Percentiles rank a stretch among this genome's conserved stretches.
Evolutionary conservation across 2,888 invertebrate genomes (phyloP).

Genomic region (Euzophera pinguis): DNA sequence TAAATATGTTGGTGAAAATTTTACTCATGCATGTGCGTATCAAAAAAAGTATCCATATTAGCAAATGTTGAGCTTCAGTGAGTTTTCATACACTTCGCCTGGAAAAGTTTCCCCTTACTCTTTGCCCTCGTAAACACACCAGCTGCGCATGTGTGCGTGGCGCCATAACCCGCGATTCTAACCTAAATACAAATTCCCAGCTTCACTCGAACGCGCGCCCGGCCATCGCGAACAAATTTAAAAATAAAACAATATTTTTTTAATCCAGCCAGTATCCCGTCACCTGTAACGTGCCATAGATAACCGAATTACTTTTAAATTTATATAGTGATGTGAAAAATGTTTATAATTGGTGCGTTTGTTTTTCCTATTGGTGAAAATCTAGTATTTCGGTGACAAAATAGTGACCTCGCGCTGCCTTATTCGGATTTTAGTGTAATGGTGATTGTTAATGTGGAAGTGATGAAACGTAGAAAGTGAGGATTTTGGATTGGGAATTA

Average conservation of each 20-base stretch:
- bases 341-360: slow-evolving; percentile 56
- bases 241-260: slow-evolving; percentile 55
- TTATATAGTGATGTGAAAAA: slow-evolving; percentile 22
- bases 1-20: no score
- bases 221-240: slow-evolving; percentile 60
- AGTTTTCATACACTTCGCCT: no score
- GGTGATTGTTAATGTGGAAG: slow-evolving; percentile 21
- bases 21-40: no score
- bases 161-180: slow-evolving; percentile 71
- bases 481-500: slow-evolving; percentile 10
- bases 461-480: slow-evolving; percentile 48
- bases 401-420: slow-evolving; percentile 34
- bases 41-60: no score
- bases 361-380: slow-evolving; percentile 32
- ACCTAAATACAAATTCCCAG: slow-evolving; percentile 75
- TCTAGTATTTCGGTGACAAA: slow-evolving; percentile 60
- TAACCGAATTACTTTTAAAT: not conserved
- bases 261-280: slow-evolving; percentile 26
- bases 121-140: slow-evolving; percentile 44
- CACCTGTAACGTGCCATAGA: slow-evolving; percentile 1
- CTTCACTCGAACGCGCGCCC: slow-evolving; percentile 61
- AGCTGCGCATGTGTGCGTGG: slow-evolving; percentile 66
- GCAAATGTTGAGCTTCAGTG: no score
- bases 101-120: slow-evolving; percentile 29
- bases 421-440: slow-evolving; percentile 27